Evolutionary conservation across 2,797 vertebrate genomes (phyloP).

Genomic region (Galago senegalensis): DNA sequence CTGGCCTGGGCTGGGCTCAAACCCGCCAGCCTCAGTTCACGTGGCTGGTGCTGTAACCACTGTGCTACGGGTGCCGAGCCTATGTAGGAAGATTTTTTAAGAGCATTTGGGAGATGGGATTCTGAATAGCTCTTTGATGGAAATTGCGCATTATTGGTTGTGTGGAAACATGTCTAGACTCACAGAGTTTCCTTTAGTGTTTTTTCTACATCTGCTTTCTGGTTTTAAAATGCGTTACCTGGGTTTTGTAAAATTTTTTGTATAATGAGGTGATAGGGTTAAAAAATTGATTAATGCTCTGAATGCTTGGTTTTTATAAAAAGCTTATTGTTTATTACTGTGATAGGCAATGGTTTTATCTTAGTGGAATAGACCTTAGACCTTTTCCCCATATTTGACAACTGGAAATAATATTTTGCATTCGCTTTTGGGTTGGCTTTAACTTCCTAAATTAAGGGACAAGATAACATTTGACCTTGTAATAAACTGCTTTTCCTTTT

Average conservation of each 20-base stretch:
- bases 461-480: slow-evolving; percentile 19
- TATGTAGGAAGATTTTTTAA: slow-evolving; percentile 35
- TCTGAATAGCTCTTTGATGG: slow-evolving; percentile 30
- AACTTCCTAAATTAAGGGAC: slow-evolving; percentile 42
- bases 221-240: slow-evolving; percentile 31
- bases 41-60: too few species aligned
- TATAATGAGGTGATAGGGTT: background rate
- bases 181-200: background rate
- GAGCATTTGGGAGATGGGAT: background rate
- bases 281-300: slow-evolving; percentile 34
- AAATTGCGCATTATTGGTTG: background rate
- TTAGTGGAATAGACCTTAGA: slow-evolving; percentile 41
- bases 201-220: slow-evolving; percentile 1
- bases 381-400: slow-evolving; percentile 46
- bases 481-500: slow-evolving; percentile 48
- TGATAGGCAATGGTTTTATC: slow-evolving; percentile 37
- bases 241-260: slow-evolving; percentile 56
- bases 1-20: too few species aligned
- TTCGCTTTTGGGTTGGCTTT: slow-evolving; percentile 63
- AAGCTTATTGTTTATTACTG: background rate
- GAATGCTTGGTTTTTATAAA: background rate
- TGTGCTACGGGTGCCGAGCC: too few species aligned
- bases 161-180: background rate
- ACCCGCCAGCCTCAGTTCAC: too few species aligned
- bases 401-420: slow-evolving; percentile 30